These are phyloP conservation scores for Crioceris asparagi DNA, from an alignment of 2,888 invertebrate genomes.

Conservation along the genomic window DNA sequence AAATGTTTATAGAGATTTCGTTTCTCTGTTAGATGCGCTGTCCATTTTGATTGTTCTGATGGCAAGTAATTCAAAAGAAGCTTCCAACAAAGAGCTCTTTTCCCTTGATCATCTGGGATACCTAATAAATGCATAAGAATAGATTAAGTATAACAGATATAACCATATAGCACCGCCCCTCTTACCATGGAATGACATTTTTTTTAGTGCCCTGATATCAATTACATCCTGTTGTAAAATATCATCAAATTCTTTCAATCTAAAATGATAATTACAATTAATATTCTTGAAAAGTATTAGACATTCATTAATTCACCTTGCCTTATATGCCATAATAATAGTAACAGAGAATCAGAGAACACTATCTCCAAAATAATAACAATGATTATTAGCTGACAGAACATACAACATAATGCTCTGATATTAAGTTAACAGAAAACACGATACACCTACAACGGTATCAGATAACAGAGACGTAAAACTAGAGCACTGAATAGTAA, in stretches of 20 bases:
- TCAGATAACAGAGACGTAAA: no score
- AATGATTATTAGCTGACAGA: no score
- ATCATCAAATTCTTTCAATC: constrained; percentile 73
- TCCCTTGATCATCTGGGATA: constrained; percentile 77
- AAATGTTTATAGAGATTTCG: constrained; percentile 72
- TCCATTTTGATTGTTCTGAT: constrained; percentile 55
- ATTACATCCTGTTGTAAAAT: constrained; percentile 59
- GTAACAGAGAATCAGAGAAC: no score
- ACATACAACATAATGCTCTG: no score
- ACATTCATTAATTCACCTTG: constrained; percentile 26
- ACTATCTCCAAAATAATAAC: no score
- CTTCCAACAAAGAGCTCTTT: constrained; percentile 80
- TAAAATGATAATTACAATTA: constrained; percentile 37
- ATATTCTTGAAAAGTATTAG: constrained; percentile 3
- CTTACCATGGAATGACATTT: constrained; percentile 71
- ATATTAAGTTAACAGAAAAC: no score
- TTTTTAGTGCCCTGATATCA: constrained; percentile 54
- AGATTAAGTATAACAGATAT: constrained; percentile 18
- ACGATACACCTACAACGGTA: no score
- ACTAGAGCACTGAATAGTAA: no score
- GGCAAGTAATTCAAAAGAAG: constrained; percentile 79
- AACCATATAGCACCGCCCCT: constrained; percentile 5
- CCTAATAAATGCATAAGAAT: no score
- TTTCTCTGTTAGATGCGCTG: constrained; percentile 58
- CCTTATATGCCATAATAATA: constrained; percentile 35